Percentiles rank a stretch among this genome's conserved stretches.
phyloP scores from a whole-genome alignment of 1,140 invertebrate species.

The Papilio helenus region DNA sequence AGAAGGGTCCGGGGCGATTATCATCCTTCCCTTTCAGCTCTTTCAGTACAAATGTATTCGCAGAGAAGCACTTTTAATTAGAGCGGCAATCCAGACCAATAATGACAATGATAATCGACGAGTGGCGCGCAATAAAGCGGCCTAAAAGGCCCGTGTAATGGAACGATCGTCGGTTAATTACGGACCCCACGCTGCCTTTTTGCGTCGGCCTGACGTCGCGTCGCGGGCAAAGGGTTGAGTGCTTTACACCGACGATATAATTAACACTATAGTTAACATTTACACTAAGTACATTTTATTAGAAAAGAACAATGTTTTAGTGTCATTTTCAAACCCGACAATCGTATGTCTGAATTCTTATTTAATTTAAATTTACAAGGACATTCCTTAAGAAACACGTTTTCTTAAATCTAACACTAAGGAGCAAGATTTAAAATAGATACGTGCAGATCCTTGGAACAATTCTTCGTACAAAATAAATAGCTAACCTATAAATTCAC shows the following conservation, averaged over 20 bases:
- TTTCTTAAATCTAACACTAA: not conserved
- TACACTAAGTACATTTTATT: not conserved
- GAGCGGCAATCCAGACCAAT: conserved; percentile 24
- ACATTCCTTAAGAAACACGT: not conserved
- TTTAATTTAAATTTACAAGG: not conserved
- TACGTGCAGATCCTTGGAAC: not conserved
- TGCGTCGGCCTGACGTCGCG: not conserved
- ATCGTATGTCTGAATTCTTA: too few species aligned
- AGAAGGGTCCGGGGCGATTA: conserved; percentile 6
- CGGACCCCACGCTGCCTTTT: conserved; percentile 24
- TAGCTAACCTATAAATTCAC: not conserved
- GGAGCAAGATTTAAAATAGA: not conserved
- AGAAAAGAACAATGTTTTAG: not conserved
- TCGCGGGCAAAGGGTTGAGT: conserved; percentile 1
- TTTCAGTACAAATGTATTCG: conserved; percentile 25
- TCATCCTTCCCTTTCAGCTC: not conserved
- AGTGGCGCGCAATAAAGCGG: conserved; percentile 30
- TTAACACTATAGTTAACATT: not conserved
- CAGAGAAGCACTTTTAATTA: conserved; percentile 17
- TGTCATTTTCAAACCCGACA: not conserved
- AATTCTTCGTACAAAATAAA: not conserved
- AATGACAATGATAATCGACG: conserved; percentile 35
- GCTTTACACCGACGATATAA: conserved; percentile 1
- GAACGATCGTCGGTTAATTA: conserved; percentile 34
- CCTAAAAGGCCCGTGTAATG: conserved; percentile 36